These are phyloP conservation scores for Gouania willdenowi DNA, from an alignment of 2,797 vertebrate genomes.

Conservation along the genomic window DNA sequence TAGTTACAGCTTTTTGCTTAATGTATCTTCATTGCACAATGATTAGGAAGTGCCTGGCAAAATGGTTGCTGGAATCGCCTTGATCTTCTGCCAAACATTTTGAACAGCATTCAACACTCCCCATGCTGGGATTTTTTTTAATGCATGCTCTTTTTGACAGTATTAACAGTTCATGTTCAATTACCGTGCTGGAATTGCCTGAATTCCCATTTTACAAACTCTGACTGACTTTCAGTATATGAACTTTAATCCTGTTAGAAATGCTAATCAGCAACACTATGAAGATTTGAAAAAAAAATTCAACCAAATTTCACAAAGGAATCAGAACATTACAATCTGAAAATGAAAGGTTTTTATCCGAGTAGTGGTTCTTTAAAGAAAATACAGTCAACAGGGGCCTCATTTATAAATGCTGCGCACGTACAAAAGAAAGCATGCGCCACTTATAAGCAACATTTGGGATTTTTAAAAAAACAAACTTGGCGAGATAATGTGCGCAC, in stretches of 20 bases:
- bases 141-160: constrained; percentile 60
- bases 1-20: constrained; percentile 47
- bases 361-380: constrained; percentile 7
- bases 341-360: constrained; percentile 19
- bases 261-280: no score
- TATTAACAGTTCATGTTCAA: constrained; percentile 80
- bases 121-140: constrained; percentile 25
- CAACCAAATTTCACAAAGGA: constrained; percentile 17
- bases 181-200: constrained; percentile 79
- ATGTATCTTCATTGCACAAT: constrained; percentile 60
- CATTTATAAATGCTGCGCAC: no score
- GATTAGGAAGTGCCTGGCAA: constrained; percentile 48
- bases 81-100: constrained; percentile 65
- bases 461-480: no score
- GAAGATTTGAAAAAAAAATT: no score
- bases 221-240: no score
- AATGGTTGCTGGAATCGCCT: constrained; percentile 46
- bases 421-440: no score
- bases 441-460: no score
- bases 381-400: no score
- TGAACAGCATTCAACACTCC: constrained; percentile 58
- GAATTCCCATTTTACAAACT: no score
- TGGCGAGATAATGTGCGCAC: no score
- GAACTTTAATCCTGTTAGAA: no score
- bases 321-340: constrained; percentile 23